phyloP scores from a whole-genome alignment of 1,140 invertebrate species.

The Spodoptera litura region DNA sequence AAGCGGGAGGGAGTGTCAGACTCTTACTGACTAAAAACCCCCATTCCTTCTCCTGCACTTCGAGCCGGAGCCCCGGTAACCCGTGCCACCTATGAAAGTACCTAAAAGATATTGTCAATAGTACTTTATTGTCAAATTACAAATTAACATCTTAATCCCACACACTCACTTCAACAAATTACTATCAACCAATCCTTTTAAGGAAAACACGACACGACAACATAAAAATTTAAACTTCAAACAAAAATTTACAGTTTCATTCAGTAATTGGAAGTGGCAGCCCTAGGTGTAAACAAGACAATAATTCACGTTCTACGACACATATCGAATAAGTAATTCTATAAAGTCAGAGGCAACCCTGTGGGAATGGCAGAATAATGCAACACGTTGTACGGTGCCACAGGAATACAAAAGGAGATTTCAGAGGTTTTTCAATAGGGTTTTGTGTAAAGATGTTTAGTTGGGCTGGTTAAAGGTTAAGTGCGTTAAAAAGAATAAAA shows the following conservation, averaged over 20 bases:
- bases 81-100: too few relatives aligned
- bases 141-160: too few relatives aligned
- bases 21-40: too few relatives aligned
- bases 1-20: too few relatives aligned
- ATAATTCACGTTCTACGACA: slow-evolving; percentile 49
- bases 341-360: slow-evolving; percentile 47
- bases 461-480: not conserved
- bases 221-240: not conserved
- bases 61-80: too few relatives aligned
- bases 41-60: too few relatives aligned
- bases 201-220: not conserved
- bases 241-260: not conserved
- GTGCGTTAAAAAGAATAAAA: too few relatives aligned
- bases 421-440: slow-evolving; percentile 19
- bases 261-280: slow-evolving; percentile 27
- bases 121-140: too few relatives aligned
- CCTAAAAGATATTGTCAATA: too few relatives aligned
- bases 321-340: slow-evolving; percentile 52
- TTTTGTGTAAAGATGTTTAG: not conserved
- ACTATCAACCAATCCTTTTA: not conserved
- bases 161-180: not conserved
- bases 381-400: slow-evolving; percentile 38
- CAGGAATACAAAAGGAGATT: slow-evolving; percentile 38
- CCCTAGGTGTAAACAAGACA: slow-evolving; percentile 49
- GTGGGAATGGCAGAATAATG: slow-evolving; percentile 48